Base-by-base conservation (phyloP, 2,797 vertebrate genomes). In the Eospalax fontanierii region DNA sequence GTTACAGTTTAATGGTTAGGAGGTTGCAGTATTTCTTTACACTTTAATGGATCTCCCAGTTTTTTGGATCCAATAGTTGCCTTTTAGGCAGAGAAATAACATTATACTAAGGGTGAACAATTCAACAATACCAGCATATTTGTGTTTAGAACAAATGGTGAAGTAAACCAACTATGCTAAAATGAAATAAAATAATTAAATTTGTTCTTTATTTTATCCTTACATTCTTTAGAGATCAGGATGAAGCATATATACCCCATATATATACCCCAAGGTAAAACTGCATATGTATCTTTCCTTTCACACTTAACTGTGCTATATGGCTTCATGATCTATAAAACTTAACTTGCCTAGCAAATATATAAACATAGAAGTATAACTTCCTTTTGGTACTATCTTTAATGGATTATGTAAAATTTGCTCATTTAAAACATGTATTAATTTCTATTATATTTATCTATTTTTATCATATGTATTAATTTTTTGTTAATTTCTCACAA, bases 161-260 rank as follows among this genome's bases (percentile, higher is more conserved):
- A 30, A 85, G 24, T 11, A 73, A 4, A 79, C 33, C 21, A 74
- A 61, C 9, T 30, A 15, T 2, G 46, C 57, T 57, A 81, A 87
- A n/a, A 57, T 73, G 28, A 33, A 59, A 50, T 81, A 33, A 50
- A 84, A 91, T 11, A 65, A 0, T 81, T n/a, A 15, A 65, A 0
- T 81, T n/a, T 79, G 75, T 5, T 4, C 40, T 91, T 89, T 10
- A 86, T 68, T 93, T 91, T 89, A 24, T 80, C 57, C 35, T 76
- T 22, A 11, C 46, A 50, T 50, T 50, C 46, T 92, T 94, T 82
- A 18, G 66, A 63, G 0, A 46, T 68, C 33, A 94, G 40, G 54
- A 91, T 15, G 59, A 90, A 8, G 14, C 63, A 16, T 24, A 68
- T 61, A 54, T 3, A 71, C 35, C 80, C 71, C 89, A 40, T 61